A percentile compares a stretch with the other conserved stretches of the same genome.
phyloP scores from a whole-genome alignment of 2,797 vertebrate genomes.

The Acrossocheilus wenchowensis region DNA sequence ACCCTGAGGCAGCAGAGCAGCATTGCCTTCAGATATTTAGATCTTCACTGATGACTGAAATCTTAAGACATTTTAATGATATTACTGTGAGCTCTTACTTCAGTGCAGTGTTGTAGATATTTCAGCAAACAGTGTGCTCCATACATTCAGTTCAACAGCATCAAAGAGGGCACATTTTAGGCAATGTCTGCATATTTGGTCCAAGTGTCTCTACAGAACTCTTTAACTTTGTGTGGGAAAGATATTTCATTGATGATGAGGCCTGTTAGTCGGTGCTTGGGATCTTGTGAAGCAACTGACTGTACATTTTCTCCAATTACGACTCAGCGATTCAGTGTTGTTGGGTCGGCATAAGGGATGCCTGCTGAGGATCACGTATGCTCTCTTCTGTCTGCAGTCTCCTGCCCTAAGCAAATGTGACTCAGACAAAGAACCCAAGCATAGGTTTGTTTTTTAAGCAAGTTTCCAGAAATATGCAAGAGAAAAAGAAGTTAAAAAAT shows the following conservation, averaged over 20 bases:
- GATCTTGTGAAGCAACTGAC: slow-evolving; percentile 19
- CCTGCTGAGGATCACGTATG: neutral
- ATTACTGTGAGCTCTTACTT: neutral
- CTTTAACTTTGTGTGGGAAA: neutral
- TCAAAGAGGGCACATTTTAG: neutral
- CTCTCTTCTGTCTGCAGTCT: neutral
- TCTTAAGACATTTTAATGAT: too few relatives aligned
- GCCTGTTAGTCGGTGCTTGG: neutral
- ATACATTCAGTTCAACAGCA: neutral
- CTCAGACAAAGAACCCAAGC: neutral
- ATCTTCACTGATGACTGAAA: too few relatives aligned
- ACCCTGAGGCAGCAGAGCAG: too few relatives aligned
- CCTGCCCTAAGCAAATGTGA: neutral
- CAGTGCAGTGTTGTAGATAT: neutral
- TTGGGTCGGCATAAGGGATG: neutral
- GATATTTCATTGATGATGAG: neutral
- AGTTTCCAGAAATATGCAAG: neutral
- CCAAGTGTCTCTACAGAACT: neutral
- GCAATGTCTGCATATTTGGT: neutral
- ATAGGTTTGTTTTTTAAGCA: neutral
- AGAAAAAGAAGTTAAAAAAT: neutral
- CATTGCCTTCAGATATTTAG: too few relatives aligned
- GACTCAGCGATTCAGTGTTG: slow-evolving; percentile 10
- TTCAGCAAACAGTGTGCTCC: too few relatives aligned
- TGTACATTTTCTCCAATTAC: slow-evolving; percentile 4